Evolutionary conservation across 2,888 invertebrate genomes (phyloP), one percentile per base, ranked within the genome.

Genomic region (Orchestes rusci): DNA sequence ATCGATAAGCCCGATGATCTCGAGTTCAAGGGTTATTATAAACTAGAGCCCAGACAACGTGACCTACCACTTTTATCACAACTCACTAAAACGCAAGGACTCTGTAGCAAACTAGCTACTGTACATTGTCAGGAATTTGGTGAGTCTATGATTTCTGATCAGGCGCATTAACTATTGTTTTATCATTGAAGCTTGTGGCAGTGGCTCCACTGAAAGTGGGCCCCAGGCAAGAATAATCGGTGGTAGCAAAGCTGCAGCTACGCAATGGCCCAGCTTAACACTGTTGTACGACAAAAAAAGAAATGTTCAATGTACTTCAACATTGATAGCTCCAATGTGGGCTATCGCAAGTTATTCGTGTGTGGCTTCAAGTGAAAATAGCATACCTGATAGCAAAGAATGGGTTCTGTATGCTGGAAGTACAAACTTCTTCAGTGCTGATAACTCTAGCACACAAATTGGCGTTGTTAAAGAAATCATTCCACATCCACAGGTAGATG

Each of bases 241-340:
- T 28, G 74, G 73, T 3, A 71, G 68, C 34, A 65, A 65, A 33
- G 69, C 61, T 3, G 66, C 70, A 5, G 68, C 69, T 45, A 71
- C 71, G 3, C 74, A 76, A 57, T 77, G 75, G 76, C 72, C 77
- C 1, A 76, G 74, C 39, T 68, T 79, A 1, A 73, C 73, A 13
- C 60, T 78, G 16, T 58, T 77, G 4, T 70, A 68, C 50, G 69
- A 73, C 51, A 65, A 65, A 23, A 65, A 64, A 50, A 60, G 59
- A 19, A 66, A 69, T 40, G 59, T 66, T 12, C 67, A 69, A 46
- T 76, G 76, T 53, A 73, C 73, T 1, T 70, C 71, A 3, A 72
- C 70, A 28, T 53, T 73, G 16, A 57, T 76, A 10, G 64, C 71
- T 7, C 72, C 74, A 1, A 57, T 63, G 40, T 75, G 74, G 74